A percentile compares a stretch with the other conserved stretches of the same genome.
phyloP scores from a whole-genome alignment of 2,888 invertebrate species.

The Cryptocheilus praepositus region DNA sequence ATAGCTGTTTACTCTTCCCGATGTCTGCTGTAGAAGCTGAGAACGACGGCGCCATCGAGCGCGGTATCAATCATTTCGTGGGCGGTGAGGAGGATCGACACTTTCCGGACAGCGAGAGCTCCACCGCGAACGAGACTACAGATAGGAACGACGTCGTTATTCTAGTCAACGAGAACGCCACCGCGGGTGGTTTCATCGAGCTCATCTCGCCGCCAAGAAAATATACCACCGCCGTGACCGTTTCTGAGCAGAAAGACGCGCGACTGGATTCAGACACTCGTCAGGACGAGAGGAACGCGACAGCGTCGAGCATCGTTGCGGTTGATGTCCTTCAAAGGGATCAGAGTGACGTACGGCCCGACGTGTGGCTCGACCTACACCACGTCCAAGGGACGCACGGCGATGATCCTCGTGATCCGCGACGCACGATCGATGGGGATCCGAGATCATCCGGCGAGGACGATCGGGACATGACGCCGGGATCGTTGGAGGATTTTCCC shows the following conservation, averaged over 20 bases:
- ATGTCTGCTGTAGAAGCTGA: constrained; percentile 48
- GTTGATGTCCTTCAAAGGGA: constrained; percentile 23
- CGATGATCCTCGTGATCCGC: constrained; percentile 6
- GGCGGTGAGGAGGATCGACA: constrained; percentile 34
- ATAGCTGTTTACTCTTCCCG: constrained; percentile 42
- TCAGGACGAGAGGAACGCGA: constrained; percentile 10
- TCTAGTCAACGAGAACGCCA: constrained; percentile 19
- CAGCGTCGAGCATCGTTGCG: constrained; percentile 9
- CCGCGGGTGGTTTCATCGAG: constrained; percentile 13
- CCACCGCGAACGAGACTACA: constrained; percentile 2
- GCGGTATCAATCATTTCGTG: constrained; percentile 54
- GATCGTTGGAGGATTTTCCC: neutral
- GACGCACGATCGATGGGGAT: neutral
- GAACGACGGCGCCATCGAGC: constrained; percentile 47
- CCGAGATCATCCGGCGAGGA: neutral
- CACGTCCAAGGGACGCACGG: neutral
- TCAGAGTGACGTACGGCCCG: constrained; percentile 27
- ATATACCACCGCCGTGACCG: neutral
- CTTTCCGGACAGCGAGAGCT: constrained; percentile 9
- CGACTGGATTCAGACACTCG: neutral
- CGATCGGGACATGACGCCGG: constrained; percentile 2
- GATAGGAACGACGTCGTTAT: no score
- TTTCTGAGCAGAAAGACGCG: constrained; percentile 2
- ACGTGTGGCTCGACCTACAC: constrained; percentile 1
- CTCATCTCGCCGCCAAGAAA: neutral